Base-by-base conservation (phyloP, 2,888 invertebrate species). In the Mythimna albipuncta region DNA sequence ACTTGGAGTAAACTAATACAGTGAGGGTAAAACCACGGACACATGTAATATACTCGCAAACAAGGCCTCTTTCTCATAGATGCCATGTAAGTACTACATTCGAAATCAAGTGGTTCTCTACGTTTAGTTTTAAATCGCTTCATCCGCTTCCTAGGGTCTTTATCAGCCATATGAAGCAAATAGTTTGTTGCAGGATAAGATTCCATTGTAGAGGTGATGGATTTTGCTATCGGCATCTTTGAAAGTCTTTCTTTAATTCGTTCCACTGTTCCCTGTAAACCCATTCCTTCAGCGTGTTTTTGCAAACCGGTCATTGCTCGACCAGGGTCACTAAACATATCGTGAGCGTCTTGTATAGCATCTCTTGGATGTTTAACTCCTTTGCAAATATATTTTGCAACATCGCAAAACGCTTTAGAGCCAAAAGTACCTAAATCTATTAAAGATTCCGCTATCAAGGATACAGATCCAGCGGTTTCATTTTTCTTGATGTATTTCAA, bases 11-110 rank as follows among this genome's bases (percentile, higher is more conserved):
- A 70, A 72, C 85, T 86, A 6, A 92, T 54, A 65, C 89, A 92
- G 69, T 92, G 91, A 16, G 92, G 92, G 72, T 93, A 93, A 77
- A 93, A 91, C 90, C 89, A 88, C 0, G 93, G 92, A 41, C 90
- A 92, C 62, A 68, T 78, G 57, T 88, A 85, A 69, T 92, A 93
- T 21, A 93, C 52, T 11, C 72, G 76, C 16, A 91, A 69, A 79
- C 75, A 91, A 2, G 91, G 92, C 50, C 80, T 89, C 64, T 84
- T 92, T 71, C 92, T 87, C 57, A 92, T 76, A 19, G 91, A 88
- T 16, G 74, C 81, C 90, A 92, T 90, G 64, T 86, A 93, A n/a
- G 87, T 68, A 77, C 88, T 92, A 52, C 92, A 92, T 47, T 84
- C 67, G 61, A 87, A 90, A 21, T 89, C 87, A 6, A 70, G 0